A percentile compares a stretch with the other conserved stretches of the same genome.
Evolutionary conservation across 2,113 vertebrate genomes (phyloP).

Genomic region (Psammodynastes pulverulentus): DNA sequence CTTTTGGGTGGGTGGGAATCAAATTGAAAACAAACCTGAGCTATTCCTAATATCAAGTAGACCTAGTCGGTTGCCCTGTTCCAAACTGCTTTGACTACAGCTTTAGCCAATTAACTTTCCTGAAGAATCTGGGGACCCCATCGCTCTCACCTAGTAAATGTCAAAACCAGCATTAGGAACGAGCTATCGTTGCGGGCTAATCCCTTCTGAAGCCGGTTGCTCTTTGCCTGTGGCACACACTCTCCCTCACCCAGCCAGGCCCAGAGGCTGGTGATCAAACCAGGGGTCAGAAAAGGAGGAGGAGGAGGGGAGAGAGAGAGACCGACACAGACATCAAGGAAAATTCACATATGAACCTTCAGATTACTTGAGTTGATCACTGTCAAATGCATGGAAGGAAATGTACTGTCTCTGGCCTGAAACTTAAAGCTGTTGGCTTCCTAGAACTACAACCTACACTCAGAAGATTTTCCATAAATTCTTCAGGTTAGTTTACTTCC

Average conservation of each 20-base stretch:
- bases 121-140: conserved; percentile 67
- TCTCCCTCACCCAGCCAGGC: not conserved
- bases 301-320: not conserved
- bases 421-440: not conserved
- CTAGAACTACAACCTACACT: conserved; percentile 43
- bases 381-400: not conserved
- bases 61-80: not conserved
- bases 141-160: conserved; percentile 81
- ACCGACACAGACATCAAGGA: conserved; percentile 8
- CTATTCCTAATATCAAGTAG: conserved; percentile 7
- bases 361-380: not conserved
- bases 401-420: not conserved
- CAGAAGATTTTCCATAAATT: conserved; percentile 76
- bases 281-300: not conserved
- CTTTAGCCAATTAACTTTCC: conserved; percentile 83
- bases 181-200: conserved; percentile 67
- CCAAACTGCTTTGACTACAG: conserved; percentile 57
- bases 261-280: not conserved
- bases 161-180: conserved; percentile 75
- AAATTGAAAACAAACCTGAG: not conserved
- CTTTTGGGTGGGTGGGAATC: rapidly evolving
- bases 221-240: not conserved
- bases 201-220: conserved; percentile 18
- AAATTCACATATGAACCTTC: not conserved
- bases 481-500: conserved; percentile 59